Evolutionary conservation across 2,888 invertebrate genomes (phyloP).

Genomic region (Spodoptera picta): DNA sequence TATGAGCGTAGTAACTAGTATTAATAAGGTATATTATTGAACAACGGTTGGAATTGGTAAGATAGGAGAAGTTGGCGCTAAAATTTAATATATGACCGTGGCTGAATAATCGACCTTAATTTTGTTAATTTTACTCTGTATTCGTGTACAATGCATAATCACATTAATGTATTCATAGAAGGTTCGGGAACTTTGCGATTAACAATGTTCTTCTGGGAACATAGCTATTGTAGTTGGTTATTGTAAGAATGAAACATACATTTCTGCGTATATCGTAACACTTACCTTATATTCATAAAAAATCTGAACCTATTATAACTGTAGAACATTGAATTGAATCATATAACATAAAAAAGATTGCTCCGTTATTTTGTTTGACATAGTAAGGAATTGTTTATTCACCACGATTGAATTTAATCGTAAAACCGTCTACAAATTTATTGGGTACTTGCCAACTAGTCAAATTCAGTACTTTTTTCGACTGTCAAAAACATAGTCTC

Average conservation of each 20-base stretch:
- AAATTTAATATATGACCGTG: conserved; percentile 3
- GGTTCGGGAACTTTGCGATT: conserved; percentile 18
- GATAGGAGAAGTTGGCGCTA: conserved; percentile 10
- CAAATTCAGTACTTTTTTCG: no score
- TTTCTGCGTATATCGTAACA: conserved; percentile 27
- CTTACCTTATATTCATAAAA: conserved; percentile 1
- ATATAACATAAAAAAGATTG: no score
- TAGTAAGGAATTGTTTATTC: no score
- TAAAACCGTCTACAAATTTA: no score
- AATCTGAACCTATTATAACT: no score
- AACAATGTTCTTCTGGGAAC: conserved; percentile 26
- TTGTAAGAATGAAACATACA: conserved; percentile 13
- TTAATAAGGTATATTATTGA: conserved; percentile 25
- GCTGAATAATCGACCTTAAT: conserved; percentile 6
- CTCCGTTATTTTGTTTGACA: no score
- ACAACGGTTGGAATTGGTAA: conserved; percentile 19
- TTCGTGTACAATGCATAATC: conserved; percentile 42
- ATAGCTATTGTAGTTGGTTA: conserved; percentile 20
- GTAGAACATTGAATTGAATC: no score
- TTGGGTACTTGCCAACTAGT: no score
- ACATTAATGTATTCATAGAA: conserved; percentile 34
- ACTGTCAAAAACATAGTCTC: no score
- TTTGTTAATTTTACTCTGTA: conserved; percentile 37
- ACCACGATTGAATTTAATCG: no score
- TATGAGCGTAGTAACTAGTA: conserved; percentile 28